These are phyloP conservation scores for Datnioides undecimradiatus DNA, from an alignment of 2,113 vertebrate genomes.

Conservation along the genomic window DNA sequence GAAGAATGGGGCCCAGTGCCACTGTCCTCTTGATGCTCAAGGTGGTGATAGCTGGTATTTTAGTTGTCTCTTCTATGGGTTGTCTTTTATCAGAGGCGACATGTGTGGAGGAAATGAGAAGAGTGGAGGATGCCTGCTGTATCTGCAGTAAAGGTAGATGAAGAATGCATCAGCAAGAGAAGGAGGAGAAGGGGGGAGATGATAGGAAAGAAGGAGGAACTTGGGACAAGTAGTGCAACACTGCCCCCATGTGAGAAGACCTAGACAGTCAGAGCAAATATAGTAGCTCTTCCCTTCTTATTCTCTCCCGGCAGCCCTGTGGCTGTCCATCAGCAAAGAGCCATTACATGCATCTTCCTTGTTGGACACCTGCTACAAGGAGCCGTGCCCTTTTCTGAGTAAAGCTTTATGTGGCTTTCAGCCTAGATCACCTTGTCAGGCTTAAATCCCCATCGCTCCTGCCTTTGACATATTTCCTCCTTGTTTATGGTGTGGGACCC, in stretches of 20 bases:
- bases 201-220: conserved; percentile 9
- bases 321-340: conserved; percentile 43
- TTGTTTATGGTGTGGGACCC: conserved; percentile 45
- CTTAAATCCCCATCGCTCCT: conserved; percentile 49
- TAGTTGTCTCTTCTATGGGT: not conserved
- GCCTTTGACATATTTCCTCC: conserved; percentile 53
- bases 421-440: conserved; percentile 47
- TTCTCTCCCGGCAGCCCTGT: conserved; percentile 6
- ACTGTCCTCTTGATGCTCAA: not conserved
- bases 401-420: conserved; percentile 53
- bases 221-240: conserved; percentile 74
- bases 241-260: conserved; percentile 79
- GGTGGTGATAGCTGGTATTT: conserved; percentile 1
- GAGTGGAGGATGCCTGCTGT: conserved; percentile 40
- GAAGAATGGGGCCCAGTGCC: not conserved
- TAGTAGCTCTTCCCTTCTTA: not conserved
- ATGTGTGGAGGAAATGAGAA: conserved; percentile 23
- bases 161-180: conserved; percentile 40
- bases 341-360: conserved; percentile 41
- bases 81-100: conserved; percentile 11
- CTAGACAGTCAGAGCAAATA: not conserved
- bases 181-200: not conserved
- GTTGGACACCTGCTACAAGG: conserved; percentile 41
- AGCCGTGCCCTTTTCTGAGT: conserved; percentile 42
- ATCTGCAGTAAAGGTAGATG: conserved; percentile 44